These are phyloP conservation scores for Malacoraja senta DNA, from an alignment of 2,797 vertebrate species.

Conservation along the genomic window DNA sequence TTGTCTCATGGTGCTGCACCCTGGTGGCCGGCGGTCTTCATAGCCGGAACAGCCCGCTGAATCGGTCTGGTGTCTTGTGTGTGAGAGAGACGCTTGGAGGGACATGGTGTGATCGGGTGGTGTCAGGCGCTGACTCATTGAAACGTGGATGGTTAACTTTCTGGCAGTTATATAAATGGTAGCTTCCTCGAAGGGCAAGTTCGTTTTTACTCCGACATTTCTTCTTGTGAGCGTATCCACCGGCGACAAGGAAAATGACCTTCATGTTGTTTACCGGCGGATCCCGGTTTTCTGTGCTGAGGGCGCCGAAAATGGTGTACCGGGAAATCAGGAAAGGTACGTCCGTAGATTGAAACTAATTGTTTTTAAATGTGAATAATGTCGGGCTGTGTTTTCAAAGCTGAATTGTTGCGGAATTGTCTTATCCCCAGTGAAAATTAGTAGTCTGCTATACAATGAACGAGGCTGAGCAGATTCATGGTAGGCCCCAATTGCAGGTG, in stretches of 20 bases:
- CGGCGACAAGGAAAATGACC: constrained; percentile 57
- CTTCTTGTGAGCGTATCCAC: background rate
- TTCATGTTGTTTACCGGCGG: constrained; percentile 64
- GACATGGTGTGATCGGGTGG: background rate
- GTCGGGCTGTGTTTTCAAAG: no score
- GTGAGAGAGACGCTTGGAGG: background rate
- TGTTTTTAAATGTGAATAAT: no score
- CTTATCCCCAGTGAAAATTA: background rate
- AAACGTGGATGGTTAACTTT: background rate
- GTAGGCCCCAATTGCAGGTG: background rate
- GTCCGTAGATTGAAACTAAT: background rate
- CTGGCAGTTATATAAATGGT: background rate
- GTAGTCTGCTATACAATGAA: background rate
- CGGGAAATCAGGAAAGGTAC: constrained; percentile 62
- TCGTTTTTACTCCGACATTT: background rate
- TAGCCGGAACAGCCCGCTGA: background rate
- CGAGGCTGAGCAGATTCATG: background rate
- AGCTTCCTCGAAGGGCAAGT: background rate
- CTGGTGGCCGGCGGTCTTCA: background rate
- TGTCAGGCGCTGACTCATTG: background rate
- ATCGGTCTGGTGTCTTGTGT: background rate
- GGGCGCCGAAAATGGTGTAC: constrained; percentile 62
- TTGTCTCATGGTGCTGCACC: background rate
- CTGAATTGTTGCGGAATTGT: no score
- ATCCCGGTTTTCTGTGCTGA: constrained; percentile 59